Base-by-base conservation (phyloP, 2,888 invertebrate species). In the Pseudoips prasinana region DNA sequence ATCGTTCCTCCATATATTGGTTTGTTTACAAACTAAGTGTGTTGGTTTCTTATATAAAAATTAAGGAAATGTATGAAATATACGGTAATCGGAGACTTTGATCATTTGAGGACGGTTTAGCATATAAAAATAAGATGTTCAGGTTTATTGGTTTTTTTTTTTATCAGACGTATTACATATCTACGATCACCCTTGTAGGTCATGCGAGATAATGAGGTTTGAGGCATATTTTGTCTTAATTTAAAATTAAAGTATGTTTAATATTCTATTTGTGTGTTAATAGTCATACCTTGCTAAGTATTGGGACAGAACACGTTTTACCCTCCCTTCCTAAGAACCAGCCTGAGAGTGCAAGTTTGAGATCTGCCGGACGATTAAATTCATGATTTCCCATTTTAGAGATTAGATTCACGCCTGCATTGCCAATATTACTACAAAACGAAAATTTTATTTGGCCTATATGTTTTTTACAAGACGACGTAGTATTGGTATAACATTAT, bases 161-260 rank as follows among this genome's bases (percentile, higher is more conserved):
- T 29, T 29, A 29, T 27, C 29, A 29, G 7, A 22, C 22, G 7
- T n/a, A n/a, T n/a, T n/a, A 14, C 10, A 25, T 25, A 25, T 11
- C 25, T 11, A 25, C 10, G 25, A 25, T 19, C 24, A 32, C 25
- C 20, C 11, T 32, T 32, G 31, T 32, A 25, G 31, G 31, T 25
- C 31, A 32, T 25, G 31, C 31, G 31, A 25, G 31, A 32, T 32
- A 32, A 32, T 32, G 31, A 32, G 25, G 31, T 32, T 32, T 32
- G 10, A 32, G 31, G 11, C 8, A 32, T 9, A 32, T 32, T 32
- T 32, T 25, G 31, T 10, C 11, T 32, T 25, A 32, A 20, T 32
- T 32, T 25, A 2, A 10, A 32, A 20, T 18, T 32, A 32, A 32
- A 32, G 25, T 25, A 24, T 32, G 9, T 25, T 25, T 25, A 17